These are phyloP conservation scores for Cariama cristata DNA, from an alignment of 2,113 vertebrate species.

Conservation along the genomic window DNA sequence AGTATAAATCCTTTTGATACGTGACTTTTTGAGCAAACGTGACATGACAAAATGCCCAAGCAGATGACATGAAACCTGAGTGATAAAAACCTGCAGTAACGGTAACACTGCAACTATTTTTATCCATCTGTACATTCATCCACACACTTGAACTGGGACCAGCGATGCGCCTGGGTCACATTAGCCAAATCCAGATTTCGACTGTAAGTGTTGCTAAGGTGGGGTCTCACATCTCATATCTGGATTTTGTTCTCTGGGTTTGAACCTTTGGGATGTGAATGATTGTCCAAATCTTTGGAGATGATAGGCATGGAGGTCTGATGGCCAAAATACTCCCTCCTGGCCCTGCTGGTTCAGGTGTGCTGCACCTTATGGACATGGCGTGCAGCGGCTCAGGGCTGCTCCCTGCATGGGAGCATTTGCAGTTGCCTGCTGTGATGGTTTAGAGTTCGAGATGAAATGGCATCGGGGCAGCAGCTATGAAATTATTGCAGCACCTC, in stretches of 20 bases:
- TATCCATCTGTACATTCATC: not conserved
- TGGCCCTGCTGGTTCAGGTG: not conserved
- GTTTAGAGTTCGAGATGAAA: not conserved
- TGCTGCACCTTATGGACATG: fast-evolving
- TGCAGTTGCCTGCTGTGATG: not conserved
- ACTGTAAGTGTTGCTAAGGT: not conserved
- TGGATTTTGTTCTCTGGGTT: not conserved
- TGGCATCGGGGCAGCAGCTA: not conserved
- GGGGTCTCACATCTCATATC: fast-evolving
- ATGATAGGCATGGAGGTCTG: fast-evolving
- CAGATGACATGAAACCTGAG: not conserved
- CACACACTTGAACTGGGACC: not conserved
- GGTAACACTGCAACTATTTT: not conserved
- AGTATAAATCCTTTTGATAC: not conserved
- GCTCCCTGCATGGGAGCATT: not conserved
- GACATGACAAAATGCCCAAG: not conserved
- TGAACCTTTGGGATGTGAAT: fast-evolving
- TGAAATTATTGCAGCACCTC: not conserved
- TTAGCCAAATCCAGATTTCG: not conserved
- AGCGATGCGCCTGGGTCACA: not conserved
- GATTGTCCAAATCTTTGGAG: not conserved
- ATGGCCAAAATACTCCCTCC: not conserved
- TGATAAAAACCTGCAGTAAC: not conserved
- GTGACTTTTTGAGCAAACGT: not conserved
- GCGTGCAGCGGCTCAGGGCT: not conserved